Evolutionary conservation across 1,140 invertebrate genomes (phyloP), one percentile per base, ranked within the genome.

Genomic region (Pseudomyrmex gracilis): DNA sequence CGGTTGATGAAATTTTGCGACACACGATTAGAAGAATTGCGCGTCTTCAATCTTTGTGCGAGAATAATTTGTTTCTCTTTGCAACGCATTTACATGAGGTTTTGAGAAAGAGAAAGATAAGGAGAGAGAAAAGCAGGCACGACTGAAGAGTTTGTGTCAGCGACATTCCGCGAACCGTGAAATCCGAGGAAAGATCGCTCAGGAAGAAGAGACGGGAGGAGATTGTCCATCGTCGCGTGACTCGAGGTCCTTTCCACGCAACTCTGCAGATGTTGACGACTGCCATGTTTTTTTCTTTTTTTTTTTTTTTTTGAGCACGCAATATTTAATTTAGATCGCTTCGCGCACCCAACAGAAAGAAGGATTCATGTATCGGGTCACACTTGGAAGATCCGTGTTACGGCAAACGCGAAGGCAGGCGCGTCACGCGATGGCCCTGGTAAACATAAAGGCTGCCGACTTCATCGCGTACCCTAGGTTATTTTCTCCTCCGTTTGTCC

Each of bases 191-290:
- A 70, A 15, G 64, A 49, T 70, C 51, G 64, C 20, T 20, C 4
- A 20, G 47, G 13, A 67, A 12, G 9, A 8, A 64, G 10, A 34
- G 45, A 34, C 12, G 55, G 24, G 58, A 20, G 24, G 34, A 55
- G 12, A 84, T 55, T 7, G 51, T 55, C 49, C 71, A 73, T 89
- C 61, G 87, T 89, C 61, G 87, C 87, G 87, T 89, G 87, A 88
- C 87, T 89, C 84, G 61, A 58, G 17, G 84, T 76, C 82, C 85
- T 89, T 78, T 84, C 24, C 66, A 47, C 43, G 74, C 71, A 73
- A 22, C 60, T 60, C 63, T 63, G 66, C 17, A 73, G 76, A 78
- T 84, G 66, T 77, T 87, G 87, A 87, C 84, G 76, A 87, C 82
- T 57, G 58, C 68, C n/a, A 71, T 88, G 70, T 80, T 78, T 80